A percentile compares a stretch with the other conserved stretches of the same genome.
Conservation (phyloP, 2,797 vertebrate genomes). For the Lutjanus campechanus region DNA sequence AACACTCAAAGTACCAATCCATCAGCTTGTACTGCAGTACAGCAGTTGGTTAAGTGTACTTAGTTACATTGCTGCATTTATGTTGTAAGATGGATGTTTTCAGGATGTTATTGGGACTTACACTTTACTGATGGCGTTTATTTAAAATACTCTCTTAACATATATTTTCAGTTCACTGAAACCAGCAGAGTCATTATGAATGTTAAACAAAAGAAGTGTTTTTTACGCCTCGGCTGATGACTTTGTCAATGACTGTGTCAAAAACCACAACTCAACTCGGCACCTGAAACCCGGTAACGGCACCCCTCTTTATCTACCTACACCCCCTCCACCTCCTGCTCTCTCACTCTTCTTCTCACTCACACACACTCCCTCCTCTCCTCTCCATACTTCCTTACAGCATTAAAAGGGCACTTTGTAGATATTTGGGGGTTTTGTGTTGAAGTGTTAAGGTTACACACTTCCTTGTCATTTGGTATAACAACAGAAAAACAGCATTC, state of each 20-base stretch:
- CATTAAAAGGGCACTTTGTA: conserved; percentile 85
- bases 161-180: conserved; percentile 28
- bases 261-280: conserved; percentile 62
- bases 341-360: not conserved
- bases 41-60: not conserved
- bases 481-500: conserved; percentile 87
- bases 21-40: not conserved
- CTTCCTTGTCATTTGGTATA: conserved; percentile 90
- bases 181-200: conserved; percentile 57
- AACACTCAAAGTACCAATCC: not conserved
- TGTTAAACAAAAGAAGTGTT: conserved; percentile 59
- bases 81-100: not conserved
- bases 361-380: conserved; percentile 49
- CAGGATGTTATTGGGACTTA: not conserved
- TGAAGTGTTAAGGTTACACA: conserved; percentile 87
- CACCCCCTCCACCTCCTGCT: not conserved
- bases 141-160: conserved; percentile 20
- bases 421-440: conserved; percentile 86
- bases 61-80: not conserved
- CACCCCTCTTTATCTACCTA: conserved; percentile 29
- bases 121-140: not conserved
- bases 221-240: conserved; percentile 68
- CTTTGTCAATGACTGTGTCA: conserved; percentile 65
- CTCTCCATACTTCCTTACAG: conserved; percentile 75
- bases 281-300: conserved; percentile 55